These are phyloP conservation scores for Dipodomys merriami DNA, from an alignment of 2,113 vertebrate genomes.

Conservation along the genomic window DNA sequence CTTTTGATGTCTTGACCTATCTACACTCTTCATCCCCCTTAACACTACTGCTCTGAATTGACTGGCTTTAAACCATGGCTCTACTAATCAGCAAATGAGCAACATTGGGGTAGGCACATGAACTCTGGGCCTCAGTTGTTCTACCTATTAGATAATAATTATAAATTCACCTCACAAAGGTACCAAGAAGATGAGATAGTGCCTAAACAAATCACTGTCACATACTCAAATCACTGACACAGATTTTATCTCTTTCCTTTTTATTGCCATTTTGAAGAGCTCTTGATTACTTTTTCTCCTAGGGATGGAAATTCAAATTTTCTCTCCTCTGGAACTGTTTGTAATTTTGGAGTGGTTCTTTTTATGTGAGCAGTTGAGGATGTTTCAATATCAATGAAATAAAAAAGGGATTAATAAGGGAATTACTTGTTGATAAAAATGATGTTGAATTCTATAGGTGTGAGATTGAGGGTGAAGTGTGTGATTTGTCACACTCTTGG, in stretches of 20 bases:
- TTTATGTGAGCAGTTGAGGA: background rate
- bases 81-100: background rate
- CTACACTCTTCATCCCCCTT: background rate
- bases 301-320: no score
- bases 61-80: background rate
- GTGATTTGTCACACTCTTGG: background rate
- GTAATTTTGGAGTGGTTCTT: background rate
- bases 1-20: background rate
- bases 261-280: conserved; percentile 20
- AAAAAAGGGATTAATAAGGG: conserved; percentile 52
- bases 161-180: background rate
- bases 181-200: background rate
- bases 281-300: conserved; percentile 36
- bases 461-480: background rate
- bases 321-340: background rate
- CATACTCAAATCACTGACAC: background rate
- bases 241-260: background rate
- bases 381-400: conserved; percentile 25
- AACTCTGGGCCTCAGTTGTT: background rate
- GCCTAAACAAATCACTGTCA: background rate
- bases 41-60: background rate
- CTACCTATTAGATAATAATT: background rate
- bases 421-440: conserved; percentile 44
- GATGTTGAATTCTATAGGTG: conserved; percentile 55
- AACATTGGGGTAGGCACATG: background rate